Percentiles rank a stretch among this genome's conserved stretches.
Conservation (phyloP, 2,888 invertebrate species). For the Muscina levida region DNA sequence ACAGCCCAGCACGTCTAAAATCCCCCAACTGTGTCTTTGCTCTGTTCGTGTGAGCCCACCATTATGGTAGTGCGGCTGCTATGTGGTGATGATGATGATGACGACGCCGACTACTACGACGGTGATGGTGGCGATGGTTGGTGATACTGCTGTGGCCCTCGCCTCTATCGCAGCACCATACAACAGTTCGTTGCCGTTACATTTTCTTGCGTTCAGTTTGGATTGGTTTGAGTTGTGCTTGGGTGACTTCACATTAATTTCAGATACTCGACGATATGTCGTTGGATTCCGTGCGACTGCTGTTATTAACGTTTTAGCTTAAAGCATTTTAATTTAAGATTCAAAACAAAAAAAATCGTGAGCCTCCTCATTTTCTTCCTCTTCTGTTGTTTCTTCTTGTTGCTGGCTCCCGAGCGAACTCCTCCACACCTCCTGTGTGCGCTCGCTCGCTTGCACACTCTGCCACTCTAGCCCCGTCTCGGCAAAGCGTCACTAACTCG, state of each 20-base stretch:
- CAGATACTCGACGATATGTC: slow-evolving; percentile 55
- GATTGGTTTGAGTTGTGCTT: slow-evolving; percentile 60
- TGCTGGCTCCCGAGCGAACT: neutral
- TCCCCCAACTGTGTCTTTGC: neutral
- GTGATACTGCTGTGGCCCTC: slow-evolving; percentile 33
- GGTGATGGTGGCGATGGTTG: slow-evolving; percentile 43
- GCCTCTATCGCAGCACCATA: too few relatives aligned
- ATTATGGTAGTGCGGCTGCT: slow-evolving; percentile 5
- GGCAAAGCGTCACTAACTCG: slow-evolving; percentile 55
- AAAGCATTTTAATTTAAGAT: slow-evolving; percentile 53
- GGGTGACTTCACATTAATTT: slow-evolving; percentile 61
- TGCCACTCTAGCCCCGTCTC: neutral
- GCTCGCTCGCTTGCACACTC: slow-evolving; percentile 36
- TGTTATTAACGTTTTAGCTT: slow-evolving; percentile 43
- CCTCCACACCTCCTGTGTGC: slow-evolving; percentile 47
- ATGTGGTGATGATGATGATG: slow-evolving; percentile 30
- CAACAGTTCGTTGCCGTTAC: slow-evolving; percentile 22
- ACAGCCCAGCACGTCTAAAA: slow-evolving; percentile 53
- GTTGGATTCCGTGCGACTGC: slow-evolving; percentile 21
- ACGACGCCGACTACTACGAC: neutral
- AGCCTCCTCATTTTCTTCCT: slow-evolving; percentile 41
- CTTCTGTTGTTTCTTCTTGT: slow-evolving; percentile 8
- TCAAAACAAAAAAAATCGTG: slow-evolving; percentile 60
- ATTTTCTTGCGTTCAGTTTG: slow-evolving; percentile 33
- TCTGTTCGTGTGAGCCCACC: slow-evolving; percentile 13